A percentile compares a stretch with the other conserved stretches of the same genome.
Conservation (phyloP, 2,113 vertebrate genomes). For the Desmodus rotundus region DNA sequence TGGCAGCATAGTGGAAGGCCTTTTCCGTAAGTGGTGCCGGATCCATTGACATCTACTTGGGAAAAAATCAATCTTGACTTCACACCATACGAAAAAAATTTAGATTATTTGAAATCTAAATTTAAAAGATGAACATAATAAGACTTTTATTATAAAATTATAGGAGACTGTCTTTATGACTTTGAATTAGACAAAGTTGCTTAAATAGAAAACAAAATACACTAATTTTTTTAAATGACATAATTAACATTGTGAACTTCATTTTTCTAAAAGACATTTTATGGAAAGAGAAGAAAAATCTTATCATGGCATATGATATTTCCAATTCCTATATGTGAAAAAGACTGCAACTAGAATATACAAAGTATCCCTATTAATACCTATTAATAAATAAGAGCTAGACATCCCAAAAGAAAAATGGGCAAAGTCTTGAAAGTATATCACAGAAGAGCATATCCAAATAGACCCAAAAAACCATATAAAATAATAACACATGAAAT, state of each 20-base stretch:
- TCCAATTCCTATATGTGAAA: background rate
- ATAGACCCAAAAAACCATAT: background rate
- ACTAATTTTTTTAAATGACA: background rate
- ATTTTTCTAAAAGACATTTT: background rate
- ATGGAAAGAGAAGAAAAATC: background rate
- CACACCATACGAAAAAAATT: background rate
- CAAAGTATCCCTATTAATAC: background rate
- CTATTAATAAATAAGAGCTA: background rate
- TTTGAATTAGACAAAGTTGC: background rate
- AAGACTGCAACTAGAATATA: background rate
- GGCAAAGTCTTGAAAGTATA: background rate
- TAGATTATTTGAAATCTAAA: background rate
- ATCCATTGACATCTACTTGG: background rate
- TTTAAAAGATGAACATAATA: background rate
- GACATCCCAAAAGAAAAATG: background rate
- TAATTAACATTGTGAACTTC: background rate
- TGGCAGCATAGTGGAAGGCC: background rate
- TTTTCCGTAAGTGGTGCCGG: background rate
- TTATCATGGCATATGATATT: background rate
- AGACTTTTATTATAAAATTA: background rate
- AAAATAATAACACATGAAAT: background rate
- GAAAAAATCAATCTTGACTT: background rate
- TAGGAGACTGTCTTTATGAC: background rate
- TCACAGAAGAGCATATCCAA: background rate
- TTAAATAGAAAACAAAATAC: background rate